Percentiles rank a stretch among this genome's conserved stretches.
Evolutionary conservation across 2,888 invertebrate genomes (phyloP).

Genomic region (Oscheius sp.): DNA sequence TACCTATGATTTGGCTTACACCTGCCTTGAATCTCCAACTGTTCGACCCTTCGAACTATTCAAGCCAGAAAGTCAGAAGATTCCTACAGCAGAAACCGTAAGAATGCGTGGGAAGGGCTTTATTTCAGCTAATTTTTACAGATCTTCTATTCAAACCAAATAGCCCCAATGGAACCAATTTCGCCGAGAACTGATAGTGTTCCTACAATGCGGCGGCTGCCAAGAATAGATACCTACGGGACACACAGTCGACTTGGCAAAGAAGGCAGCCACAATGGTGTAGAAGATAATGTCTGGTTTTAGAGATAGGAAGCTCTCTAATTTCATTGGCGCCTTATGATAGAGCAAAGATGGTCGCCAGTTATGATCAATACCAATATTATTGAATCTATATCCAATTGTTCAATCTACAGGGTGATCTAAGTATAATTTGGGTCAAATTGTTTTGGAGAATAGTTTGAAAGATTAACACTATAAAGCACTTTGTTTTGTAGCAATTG

Average conservation of each 20-base stretch:
- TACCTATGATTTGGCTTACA: conserved; percentile 31
- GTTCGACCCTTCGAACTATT: neutral
- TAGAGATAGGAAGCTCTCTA: neutral
- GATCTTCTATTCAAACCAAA: conserved; percentile 10
- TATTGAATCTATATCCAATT: too few relatives aligned
- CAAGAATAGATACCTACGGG: conserved; percentile 17
- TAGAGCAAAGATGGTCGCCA: neutral
- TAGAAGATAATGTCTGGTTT: neutral
- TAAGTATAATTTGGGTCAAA: too few relatives aligned
- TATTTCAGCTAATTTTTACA: neutral
- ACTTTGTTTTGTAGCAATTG: too few relatives aligned
- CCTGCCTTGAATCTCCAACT: conserved; percentile 25
- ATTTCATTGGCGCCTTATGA: neutral
- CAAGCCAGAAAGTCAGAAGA: neutral
- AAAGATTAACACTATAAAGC: too few relatives aligned
- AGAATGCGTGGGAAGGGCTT: neutral
- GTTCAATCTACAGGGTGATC: too few relatives aligned
- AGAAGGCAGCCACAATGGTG: neutral
- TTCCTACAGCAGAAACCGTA: neutral
- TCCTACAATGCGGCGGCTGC: conserved; percentile 6
- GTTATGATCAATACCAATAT: conserved; percentile 23
- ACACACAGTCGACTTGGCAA: neutral
- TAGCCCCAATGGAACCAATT: neutral
- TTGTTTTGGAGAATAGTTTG: too few relatives aligned
- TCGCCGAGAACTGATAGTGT: neutral